Evolutionary conservation across 2,797 vertebrate genomes (phyloP).

Genomic region (Scarus forsteni): DNA sequence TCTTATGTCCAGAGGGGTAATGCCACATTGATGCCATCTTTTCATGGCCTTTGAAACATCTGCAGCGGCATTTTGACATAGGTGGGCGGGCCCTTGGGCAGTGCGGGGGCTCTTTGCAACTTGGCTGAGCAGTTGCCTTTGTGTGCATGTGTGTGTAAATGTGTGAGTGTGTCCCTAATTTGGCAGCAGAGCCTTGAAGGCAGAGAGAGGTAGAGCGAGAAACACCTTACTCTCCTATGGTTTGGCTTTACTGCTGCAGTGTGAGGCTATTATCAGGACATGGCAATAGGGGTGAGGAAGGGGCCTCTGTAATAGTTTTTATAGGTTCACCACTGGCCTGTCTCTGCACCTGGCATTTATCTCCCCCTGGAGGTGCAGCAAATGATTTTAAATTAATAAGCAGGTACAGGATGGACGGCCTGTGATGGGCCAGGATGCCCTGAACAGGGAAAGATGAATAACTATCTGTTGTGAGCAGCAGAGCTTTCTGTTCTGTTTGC

Average conservation of each 20-base stretch:
- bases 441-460: slow-evolving; percentile 62
- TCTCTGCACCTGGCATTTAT: slow-evolving; percentile 85
- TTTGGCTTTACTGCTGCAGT: slow-evolving; percentile 67
- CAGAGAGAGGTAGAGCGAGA: slow-evolving; percentile 64
- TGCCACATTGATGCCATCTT: slow-evolving; percentile 68
- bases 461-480: slow-evolving; percentile 31
- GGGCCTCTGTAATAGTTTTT: slow-evolving; percentile 86
- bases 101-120: slow-evolving; percentile 39
- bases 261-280: slow-evolving; percentile 83
- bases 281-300: slow-evolving; percentile 83
- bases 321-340: slow-evolving; percentile 84
- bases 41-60: slow-evolving; percentile 62
- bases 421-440: slow-evolving; percentile 55
- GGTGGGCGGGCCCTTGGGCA: slow-evolving; percentile 59
- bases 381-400: slow-evolving; percentile 89
- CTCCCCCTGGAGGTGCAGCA: slow-evolving; percentile 81
- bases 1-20: slow-evolving; percentile 56
- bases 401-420: slow-evolving; percentile 73
- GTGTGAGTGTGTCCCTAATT: slow-evolving; percentile 65
- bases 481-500: slow-evolving; percentile 21
- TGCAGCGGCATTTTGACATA: slow-evolving; percentile 64
- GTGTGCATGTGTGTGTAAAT: slow-evolving; percentile 6
- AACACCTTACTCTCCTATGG: slow-evolving; percentile 67
- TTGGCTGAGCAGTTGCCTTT: slow-evolving; percentile 50
- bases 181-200: slow-evolving; percentile 63